A percentile compares a stretch with the other conserved stretches of the same genome.
phyloP scores from a whole-genome alignment of 2,797 vertebrate genomes.

The Dicrostonyx torquatus region DNA sequence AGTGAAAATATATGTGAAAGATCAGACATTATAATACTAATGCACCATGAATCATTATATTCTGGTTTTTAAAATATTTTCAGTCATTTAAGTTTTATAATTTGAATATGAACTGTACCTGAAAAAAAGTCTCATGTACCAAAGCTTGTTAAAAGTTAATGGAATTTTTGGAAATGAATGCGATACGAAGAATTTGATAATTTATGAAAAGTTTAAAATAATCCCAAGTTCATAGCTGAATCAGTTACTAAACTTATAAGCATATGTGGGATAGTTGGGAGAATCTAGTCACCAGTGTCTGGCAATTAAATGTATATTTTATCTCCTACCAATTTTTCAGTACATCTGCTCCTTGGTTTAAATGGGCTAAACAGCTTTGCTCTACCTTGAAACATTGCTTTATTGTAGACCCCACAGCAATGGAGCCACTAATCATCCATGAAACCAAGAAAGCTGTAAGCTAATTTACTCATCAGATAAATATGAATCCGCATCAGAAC shows the following conservation, averaged over 20 bases:
- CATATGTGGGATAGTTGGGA: background rate
- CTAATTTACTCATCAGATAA: background rate
- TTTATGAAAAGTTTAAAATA: background rate
- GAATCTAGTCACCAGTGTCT: background rate
- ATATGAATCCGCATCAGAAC: background rate
- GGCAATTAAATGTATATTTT: background rate
- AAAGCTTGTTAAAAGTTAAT: background rate
- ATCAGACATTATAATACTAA: background rate
- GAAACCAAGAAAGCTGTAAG: background rate
- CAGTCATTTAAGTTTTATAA: background rate
- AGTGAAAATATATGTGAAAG: background rate
- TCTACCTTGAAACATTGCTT: background rate
- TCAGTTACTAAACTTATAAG: background rate
- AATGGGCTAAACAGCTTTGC: background rate
- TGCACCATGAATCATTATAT: background rate
- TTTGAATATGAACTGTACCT: background rate
- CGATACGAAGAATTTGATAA: background rate
- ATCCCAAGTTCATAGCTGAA: background rate
- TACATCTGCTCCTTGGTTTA: background rate
- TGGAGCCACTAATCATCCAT: background rate
- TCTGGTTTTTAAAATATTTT: conserved; percentile 4
- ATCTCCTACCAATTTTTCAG: background rate
- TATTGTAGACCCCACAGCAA: too few relatives aligned
- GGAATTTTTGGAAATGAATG: background rate
- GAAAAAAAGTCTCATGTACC: too few relatives aligned